Conservation (phyloP, 2,888 invertebrate genomes). For the Luperina testacea region DNA sequence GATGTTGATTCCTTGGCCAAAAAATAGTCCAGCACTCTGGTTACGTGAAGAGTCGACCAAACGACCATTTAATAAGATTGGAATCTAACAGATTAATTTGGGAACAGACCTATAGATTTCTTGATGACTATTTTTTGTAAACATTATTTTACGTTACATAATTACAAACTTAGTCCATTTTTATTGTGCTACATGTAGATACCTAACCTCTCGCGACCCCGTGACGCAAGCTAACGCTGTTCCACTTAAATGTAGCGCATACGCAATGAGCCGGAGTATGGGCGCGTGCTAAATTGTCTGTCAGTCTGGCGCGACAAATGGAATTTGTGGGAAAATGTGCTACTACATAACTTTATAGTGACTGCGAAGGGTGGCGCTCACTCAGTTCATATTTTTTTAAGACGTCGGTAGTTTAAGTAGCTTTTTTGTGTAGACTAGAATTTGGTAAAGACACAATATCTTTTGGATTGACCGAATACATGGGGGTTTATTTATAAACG, state of each 20-base stretch:
- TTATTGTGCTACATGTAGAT: neutral
- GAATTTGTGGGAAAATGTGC: slow-evolving; percentile 61
- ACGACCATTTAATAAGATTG: no score
- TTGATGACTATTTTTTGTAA: neutral
- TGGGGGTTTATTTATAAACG: neutral
- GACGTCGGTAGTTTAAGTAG: neutral
- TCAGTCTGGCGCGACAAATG: slow-evolving; percentile 64
- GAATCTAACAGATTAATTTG: neutral
- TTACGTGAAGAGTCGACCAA: no score
- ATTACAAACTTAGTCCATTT: neutral
- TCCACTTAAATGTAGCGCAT: slow-evolving; percentile 62
- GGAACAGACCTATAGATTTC: neutral
- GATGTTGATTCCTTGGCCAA: no score
- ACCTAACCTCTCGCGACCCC: rapidly evolving
- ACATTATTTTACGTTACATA: neutral
- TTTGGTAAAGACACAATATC: no score
- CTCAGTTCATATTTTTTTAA: slow-evolving; percentile 11
- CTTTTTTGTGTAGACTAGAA: neutral
- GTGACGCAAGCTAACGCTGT: slow-evolving; percentile 48
- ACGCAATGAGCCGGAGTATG: slow-evolving; percentile 66
- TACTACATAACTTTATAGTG: slow-evolving; percentile 46
- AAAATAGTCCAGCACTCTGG: no score
- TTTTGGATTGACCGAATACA: neutral
- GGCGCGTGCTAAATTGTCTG: slow-evolving; percentile 65
- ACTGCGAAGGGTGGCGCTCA: neutral